Conservation (phyloP, 2,888 invertebrate genomes). For the Drosophila mulleri region DNA sequence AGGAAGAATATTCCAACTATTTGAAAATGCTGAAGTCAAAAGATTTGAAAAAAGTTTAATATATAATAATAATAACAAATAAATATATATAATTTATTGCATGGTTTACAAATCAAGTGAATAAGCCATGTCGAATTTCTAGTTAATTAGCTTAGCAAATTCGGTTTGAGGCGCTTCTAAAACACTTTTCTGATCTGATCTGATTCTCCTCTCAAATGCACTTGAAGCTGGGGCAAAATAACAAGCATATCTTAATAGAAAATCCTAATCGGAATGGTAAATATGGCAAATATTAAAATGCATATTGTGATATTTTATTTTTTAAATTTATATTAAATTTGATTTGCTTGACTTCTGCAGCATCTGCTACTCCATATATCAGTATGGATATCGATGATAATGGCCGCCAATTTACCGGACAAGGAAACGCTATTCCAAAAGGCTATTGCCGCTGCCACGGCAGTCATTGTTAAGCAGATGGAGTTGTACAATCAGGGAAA, state of each 20-base stretch:
- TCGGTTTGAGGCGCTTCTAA: background rate
- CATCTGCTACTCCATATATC: constrained; percentile 4
- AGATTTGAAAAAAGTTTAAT: background rate
- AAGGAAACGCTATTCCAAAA: constrained; percentile 2
- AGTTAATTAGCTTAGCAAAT: constrained; percentile 2
- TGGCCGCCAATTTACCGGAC: background rate
- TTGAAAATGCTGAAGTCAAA: background rate
- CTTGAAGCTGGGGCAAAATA: background rate
- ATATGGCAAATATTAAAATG: background rate
- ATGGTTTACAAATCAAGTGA: no score
- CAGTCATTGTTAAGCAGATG: constrained; percentile 9
- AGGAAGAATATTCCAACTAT: background rate
- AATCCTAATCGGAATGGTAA: constrained; percentile 12
- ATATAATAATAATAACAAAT: no score
- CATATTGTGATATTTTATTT: no score
- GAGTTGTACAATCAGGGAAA: background rate
- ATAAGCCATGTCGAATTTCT: background rate
- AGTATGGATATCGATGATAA: background rate
- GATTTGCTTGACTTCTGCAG: background rate
- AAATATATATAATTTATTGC: no score
- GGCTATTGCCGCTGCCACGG: background rate
- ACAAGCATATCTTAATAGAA: background rate
- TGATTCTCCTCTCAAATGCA: background rate
- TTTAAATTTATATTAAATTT: background rate
- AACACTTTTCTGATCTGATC: background rate